phyloP scores from a whole-genome alignment of 2,113 vertebrate species.

The Proteles cristata region DNA sequence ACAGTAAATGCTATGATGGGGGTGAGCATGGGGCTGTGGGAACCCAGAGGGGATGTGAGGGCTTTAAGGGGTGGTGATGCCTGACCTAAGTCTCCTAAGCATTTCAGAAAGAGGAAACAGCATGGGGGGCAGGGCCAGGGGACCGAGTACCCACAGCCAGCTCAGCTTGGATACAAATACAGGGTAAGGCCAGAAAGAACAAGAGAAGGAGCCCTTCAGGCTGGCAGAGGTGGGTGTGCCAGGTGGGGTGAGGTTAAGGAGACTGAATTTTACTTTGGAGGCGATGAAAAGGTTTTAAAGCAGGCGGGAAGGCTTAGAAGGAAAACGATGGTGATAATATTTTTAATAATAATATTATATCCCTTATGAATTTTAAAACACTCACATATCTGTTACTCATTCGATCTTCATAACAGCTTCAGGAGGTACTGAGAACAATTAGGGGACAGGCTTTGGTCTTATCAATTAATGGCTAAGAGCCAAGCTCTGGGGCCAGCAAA shows the following conservation, averaged over 20 bases:
- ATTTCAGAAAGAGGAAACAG: background rate
- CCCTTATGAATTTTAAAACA: constrained; percentile 12
- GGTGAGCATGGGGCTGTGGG: background rate
- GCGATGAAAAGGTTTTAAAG: background rate
- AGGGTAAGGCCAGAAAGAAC: background rate
- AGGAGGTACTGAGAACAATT: background rate
- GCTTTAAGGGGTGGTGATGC: background rate
- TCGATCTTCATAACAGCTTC: background rate
- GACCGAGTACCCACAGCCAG: background rate
- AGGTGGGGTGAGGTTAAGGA: background rate
- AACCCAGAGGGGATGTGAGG: background rate
- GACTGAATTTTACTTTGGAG: background rate
- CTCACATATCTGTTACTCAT: background rate
- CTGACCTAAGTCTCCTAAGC: background rate
- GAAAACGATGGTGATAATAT: background rate
- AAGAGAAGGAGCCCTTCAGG: background rate
- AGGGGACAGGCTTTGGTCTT: background rate
- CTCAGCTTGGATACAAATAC: background rate
- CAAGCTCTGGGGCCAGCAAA: background rate
- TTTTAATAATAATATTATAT: background rate
- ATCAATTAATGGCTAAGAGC: background rate
- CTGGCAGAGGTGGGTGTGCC: background rate
- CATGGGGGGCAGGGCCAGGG: background rate
- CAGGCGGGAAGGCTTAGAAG: background rate
- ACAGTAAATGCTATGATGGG: background rate